A percentile compares a stretch with the other conserved stretches of the same genome.
phyloP scores from a whole-genome alignment of 1,140 invertebrate genomes.

The Daktulosphaira vitifoliae region DNA sequence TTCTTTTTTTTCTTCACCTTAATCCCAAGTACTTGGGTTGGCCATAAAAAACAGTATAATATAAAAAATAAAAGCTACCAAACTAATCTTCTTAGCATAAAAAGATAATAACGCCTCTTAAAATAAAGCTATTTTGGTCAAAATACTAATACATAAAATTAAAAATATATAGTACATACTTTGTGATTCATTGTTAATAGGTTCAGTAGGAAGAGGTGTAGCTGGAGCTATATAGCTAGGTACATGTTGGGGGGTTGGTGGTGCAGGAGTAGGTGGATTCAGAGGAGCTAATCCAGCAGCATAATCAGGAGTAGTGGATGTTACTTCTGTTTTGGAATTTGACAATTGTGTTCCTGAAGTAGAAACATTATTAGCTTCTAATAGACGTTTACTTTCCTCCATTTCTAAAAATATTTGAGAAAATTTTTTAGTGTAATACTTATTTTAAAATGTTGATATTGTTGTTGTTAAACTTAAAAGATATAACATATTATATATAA shows the following conservation, averaged over 20 bases:
- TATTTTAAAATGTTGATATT: too few species aligned
- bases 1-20: too few species aligned
- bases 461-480: too few species aligned
- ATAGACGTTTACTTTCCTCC: slow-evolving; percentile 64
- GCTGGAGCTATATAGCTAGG: slow-evolving; percentile 16
- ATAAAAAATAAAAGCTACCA: neutral
- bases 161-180: too few species aligned
- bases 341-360: slow-evolving; percentile 44
- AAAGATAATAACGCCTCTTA: too few species aligned
- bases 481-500: too few species aligned
- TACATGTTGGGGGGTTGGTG: slow-evolving; percentile 31
- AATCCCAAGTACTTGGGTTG: too few species aligned
- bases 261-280: slow-evolving; percentile 44
- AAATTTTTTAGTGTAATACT: too few species aligned
- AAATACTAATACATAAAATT: too few species aligned
- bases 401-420: too few species aligned
- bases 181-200: slow-evolving; percentile 6
- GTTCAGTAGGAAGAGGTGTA: slow-evolving; percentile 10
- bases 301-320: slow-evolving; percentile 59
- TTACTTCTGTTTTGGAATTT: slow-evolving; percentile 37
- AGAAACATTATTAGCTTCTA: slow-evolving; percentile 45
- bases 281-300: slow-evolving; percentile 59
- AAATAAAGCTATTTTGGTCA: too few species aligned
- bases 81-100: too few species aligned
- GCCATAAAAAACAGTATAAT: neutral